A percentile compares a stretch with the other conserved stretches of the same genome.
These are phyloP conservation scores for Slavum lentiscoides DNA, from an alignment of 2,888 invertebrate genomes.

Conservation along the genomic window DNA sequence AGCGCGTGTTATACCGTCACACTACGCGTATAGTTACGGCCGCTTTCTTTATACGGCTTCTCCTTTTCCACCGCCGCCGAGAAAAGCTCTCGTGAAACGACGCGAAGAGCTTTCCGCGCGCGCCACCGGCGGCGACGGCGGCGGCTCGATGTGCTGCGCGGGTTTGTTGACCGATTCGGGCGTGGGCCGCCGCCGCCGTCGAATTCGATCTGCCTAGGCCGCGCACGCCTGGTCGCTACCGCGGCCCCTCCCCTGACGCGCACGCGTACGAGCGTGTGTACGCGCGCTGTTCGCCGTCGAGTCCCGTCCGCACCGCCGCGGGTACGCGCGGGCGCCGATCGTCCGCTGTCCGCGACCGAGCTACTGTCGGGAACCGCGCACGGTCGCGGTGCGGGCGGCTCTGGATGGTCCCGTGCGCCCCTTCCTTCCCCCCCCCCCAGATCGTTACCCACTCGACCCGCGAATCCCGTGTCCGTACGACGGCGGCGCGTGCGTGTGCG, in stretches of 20 bases:
- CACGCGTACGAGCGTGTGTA: neutral
- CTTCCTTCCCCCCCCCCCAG: neutral
- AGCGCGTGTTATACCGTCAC: too few relatives aligned
- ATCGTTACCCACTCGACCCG: slow-evolving; percentile 10
- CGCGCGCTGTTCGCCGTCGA: neutral
- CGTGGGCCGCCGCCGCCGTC: slow-evolving; percentile 39
- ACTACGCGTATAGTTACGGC: too few relatives aligned
- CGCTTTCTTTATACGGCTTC: too few relatives aligned
- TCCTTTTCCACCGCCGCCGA: too few relatives aligned
- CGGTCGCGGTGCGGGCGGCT: slow-evolving; percentile 4
- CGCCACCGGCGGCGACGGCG: too few relatives aligned
- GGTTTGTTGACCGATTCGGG: slow-evolving; percentile 53
- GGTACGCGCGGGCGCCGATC: neutral
- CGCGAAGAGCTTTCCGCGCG: too few relatives aligned
- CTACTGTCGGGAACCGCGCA: neutral
- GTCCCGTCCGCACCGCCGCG: neutral
- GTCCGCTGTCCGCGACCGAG: neutral
- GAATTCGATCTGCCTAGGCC: slow-evolving; percentile 46
- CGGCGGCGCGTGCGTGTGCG: neutral
- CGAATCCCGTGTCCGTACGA: neutral
- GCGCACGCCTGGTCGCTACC: slow-evolving; percentile 39
- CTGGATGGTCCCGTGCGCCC: neutral
- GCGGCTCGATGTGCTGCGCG: slow-evolving; percentile 22
- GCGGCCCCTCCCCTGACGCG: slow-evolving; percentile 19
- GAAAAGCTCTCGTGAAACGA: too few relatives aligned